Evolutionary conservation across 1,140 invertebrate genomes (phyloP).

Genomic region (Aphelinus certus): DNA sequence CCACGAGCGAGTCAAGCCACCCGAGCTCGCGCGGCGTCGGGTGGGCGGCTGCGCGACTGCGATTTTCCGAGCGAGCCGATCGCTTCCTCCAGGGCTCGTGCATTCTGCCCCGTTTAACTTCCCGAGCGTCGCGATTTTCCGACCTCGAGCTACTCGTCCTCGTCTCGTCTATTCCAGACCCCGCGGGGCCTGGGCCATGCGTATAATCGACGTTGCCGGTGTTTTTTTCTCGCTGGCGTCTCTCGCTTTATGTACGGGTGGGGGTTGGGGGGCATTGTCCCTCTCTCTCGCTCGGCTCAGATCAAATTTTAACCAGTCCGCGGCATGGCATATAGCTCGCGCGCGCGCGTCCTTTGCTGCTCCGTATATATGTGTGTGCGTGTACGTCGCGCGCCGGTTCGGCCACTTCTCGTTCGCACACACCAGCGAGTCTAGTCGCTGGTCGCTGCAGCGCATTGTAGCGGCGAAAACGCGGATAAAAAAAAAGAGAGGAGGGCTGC

Average conservation of each 20-base stretch:
- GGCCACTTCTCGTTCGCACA: too few relatives aligned
- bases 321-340: conserved; percentile 42
- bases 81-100: conserved; percentile 37
- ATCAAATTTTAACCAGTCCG: conserved; percentile 66
- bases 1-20: too few relatives aligned
- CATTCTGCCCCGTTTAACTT: not conserved
- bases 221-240: not conserved
- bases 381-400: not conserved
- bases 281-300: not conserved
- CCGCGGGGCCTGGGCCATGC: too few relatives aligned
- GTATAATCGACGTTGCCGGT: not conserved
- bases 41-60: too few relatives aligned
- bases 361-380: conserved; percentile 15
- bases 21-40: conserved; percentile 30
- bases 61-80: conserved; percentile 8
- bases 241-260: too few relatives aligned
- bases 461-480: not conserved
- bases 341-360: conserved; percentile 36
- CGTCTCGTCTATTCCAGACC: too few relatives aligned
- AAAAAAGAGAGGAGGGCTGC: not conserved
- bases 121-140: too few relatives aligned
- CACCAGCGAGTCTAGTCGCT: too few relatives aligned
- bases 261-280: too few relatives aligned
- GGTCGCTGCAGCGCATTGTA: not conserved
- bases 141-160: too few relatives aligned